Evolutionary conservation across 2,888 invertebrate species (phyloP), one percentile per base, ranked within the genome.

Genomic region (Idaea aversata): DNA sequence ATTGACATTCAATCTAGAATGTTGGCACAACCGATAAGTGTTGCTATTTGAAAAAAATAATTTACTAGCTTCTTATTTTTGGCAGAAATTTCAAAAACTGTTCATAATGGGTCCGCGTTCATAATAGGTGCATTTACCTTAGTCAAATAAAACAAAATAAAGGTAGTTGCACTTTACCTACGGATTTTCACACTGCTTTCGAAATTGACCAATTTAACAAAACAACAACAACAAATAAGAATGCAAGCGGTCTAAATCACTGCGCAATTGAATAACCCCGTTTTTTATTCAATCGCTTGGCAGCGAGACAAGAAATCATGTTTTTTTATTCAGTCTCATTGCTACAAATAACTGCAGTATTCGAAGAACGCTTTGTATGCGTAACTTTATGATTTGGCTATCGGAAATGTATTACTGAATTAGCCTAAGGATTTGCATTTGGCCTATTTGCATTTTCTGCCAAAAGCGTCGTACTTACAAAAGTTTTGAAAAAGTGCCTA

Each of bases 271-370:
- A 75, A 75, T 80, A 82, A 70, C 80, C 76, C 77, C 68, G 78
- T 82, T 88, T 90, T 88, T 88, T 87, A 85, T 86, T 84, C 81
- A 84, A 85, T 83, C 77, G 68, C 77, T 91, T 91, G 91, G 91
- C 91, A 90, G 83, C 75, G 78, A 77, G 77, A 86, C 91, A 91
- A 90, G 85, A 86, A 83, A 83, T 82, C 76, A 80, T 82, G 82
- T 87, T 78, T 87, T 86, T 83, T 79, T 71, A 76, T 76, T 81
- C 78, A 70, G 70, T 72, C 68, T 65, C 67, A 65, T 58, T 64
- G 66, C 66, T 75, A 70, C 71, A 71, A 67, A 61, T 47, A 10
- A 47, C 47, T 47, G 47, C 47, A 47, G 47, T 47, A 25, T 25
- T 25, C 6, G 10, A 47, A 6, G 47, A 47, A 13, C 47, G 47